Evolutionary conservation across 2,888 invertebrate genomes (phyloP).

Genomic region (Pterobdella sp.): DNA sequence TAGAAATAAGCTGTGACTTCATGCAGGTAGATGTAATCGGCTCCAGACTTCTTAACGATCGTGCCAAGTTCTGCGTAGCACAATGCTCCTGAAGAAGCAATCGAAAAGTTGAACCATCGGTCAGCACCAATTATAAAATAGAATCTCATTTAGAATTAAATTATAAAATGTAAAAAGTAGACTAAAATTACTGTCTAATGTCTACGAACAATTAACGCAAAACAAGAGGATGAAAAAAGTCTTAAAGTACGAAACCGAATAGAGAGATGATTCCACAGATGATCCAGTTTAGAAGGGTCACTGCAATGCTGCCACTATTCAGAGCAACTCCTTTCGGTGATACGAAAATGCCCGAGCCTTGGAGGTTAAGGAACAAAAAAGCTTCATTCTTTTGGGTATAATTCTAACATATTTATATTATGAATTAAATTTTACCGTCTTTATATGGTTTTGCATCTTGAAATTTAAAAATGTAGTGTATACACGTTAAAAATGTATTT

Average conservation of each 20-base stretch:
- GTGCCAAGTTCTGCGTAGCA: conserved; percentile 65
- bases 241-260: conserved; percentile 58
- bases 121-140: no score
- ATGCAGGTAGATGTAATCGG: conserved; percentile 67
- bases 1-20: background rate
- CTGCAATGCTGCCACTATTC: conserved; percentile 78
- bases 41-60: conserved; percentile 68
- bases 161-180: background rate
- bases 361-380: no score
- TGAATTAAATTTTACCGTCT: no score
- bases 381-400: no score
- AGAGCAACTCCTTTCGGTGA: conserved; percentile 86
- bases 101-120: background rate
- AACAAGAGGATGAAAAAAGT: background rate
- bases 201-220: background rate
- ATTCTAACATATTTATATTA: no score
- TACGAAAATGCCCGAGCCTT: conserved; percentile 95
- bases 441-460: no score
- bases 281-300: conserved; percentile 89
- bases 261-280: conserved; percentile 82
- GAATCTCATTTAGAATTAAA: background rate
- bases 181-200: background rate
- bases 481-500: no score
- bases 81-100: conserved; percentile 27
- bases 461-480: no score